Conservation (phyloP, 2,888 invertebrate genomes). For the Drosophila kambysellisi region DNA sequence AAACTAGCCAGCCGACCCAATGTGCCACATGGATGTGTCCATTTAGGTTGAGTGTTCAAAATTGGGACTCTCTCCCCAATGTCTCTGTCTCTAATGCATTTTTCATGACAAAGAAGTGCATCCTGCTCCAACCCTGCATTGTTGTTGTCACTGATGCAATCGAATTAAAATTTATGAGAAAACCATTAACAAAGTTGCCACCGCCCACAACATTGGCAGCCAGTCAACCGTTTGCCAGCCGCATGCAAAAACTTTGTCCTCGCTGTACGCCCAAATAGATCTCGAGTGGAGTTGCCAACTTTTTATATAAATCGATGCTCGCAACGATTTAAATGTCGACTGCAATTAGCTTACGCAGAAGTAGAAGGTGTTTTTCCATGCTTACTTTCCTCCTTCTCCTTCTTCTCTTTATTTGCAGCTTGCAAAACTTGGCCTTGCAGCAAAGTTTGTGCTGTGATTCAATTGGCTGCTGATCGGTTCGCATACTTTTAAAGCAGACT, state of each 20-base stretch:
- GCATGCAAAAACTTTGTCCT: conserved; percentile 71
- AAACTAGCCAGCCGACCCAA: conserved; percentile 50
- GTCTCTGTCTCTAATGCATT: conserved; percentile 61
- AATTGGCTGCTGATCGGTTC: conserved; percentile 21
- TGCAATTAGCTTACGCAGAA: conserved; percentile 50
- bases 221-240: conserved; percentile 51
- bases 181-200: conserved; percentile 77
- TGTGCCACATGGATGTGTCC: conserved; percentile 44
- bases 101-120: conserved; percentile 50
- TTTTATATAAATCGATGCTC: conserved; percentile 66
- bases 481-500: neutral
- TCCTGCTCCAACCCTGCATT: neutral
- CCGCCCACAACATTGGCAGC: conserved; percentile 51
- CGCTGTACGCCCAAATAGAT: conserved; percentile 32
- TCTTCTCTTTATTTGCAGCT: neutral
- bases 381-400: no score
- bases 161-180: conserved; percentile 81
- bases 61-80: neutral
- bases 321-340: conserved; percentile 62
- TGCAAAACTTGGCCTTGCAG: neutral
- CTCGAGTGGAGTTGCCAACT: conserved; percentile 30
- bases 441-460: conserved; percentile 26
- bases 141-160: conserved; percentile 60
- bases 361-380: conserved; percentile 1
- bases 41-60: conserved; percentile 15